These are phyloP conservation scores for Caenorhabditis zanzibari DNA, from an alignment of 2,888 invertebrate genomes.

Conservation along the genomic window DNA sequence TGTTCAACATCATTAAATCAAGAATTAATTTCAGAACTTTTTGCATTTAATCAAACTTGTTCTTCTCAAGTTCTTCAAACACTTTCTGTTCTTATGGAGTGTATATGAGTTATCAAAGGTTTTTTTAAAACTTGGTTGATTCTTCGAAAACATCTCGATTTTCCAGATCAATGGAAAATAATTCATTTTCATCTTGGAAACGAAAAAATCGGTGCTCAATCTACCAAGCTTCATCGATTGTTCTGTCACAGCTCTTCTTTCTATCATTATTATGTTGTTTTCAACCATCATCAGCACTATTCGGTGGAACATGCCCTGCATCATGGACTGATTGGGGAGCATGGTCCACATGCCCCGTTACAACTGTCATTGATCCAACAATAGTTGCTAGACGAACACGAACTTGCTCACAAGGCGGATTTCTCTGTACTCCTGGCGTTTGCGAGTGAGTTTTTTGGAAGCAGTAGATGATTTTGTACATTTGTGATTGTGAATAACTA, in stretches of 20 bases:
- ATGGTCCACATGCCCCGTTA: constrained; percentile 54
- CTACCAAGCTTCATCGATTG: neutral
- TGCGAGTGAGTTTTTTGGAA: constrained; percentile 40
- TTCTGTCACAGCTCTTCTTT: constrained; percentile 9
- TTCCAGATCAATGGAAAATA: constrained; percentile 56
- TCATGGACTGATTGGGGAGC: constrained; percentile 57
- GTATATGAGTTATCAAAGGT: constrained; percentile 53
- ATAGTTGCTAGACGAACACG: constrained; percentile 45
- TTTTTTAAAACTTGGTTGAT: neutral
- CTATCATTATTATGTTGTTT: constrained; percentile 20
- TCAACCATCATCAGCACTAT: too few relatives aligned
- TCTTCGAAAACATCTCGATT: neutral
- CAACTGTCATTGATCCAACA: constrained; percentile 54
- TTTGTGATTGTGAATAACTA: neutral
- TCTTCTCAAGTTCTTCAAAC: constrained; percentile 14
- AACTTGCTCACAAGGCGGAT: constrained; percentile 12
- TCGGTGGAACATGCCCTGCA: constrained; percentile 36
- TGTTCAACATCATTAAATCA: constrained; percentile 42
- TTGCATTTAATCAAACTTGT: constrained; percentile 16
- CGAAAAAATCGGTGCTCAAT: constrained; percentile 35
- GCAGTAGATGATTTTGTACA: neutral
- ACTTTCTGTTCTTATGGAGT: constrained; percentile 50
- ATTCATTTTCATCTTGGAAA: constrained; percentile 39
- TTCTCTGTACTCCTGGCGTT: neutral
- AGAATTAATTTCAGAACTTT: constrained; percentile 38